A percentile compares a stretch with the other conserved stretches of the same genome.
These are phyloP conservation scores for Xerus inauris DNA, from an alignment of 2,113 vertebrate species.

Conservation along the genomic window DNA sequence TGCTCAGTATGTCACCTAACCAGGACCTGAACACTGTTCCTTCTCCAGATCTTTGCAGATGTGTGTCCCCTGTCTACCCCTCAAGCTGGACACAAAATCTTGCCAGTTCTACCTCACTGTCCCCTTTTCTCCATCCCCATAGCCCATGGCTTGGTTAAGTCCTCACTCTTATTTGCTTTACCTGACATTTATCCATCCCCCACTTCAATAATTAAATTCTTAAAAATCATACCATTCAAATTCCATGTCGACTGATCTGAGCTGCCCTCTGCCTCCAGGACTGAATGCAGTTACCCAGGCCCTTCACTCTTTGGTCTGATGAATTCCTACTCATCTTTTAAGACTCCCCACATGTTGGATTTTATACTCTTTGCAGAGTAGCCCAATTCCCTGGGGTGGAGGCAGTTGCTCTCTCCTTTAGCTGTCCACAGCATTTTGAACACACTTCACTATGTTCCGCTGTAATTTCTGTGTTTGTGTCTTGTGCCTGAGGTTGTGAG, in stretches of 20 bases:
- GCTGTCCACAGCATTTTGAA: background rate
- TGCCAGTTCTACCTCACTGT: background rate
- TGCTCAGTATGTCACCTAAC: background rate
- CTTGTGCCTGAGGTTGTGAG: background rate
- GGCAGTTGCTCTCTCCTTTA: background rate
- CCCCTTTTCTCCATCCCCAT: background rate
- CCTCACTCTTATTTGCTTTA: background rate
- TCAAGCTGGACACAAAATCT: background rate
- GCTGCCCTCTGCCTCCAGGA: background rate
- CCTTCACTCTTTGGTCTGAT: background rate
- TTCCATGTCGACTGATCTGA: background rate
- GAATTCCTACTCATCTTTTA: background rate
- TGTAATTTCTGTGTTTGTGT: background rate
- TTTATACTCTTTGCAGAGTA: background rate
- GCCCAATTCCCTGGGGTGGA: background rate
- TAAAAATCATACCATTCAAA: background rate
- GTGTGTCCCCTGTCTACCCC: background rate
- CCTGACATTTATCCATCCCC: background rate
- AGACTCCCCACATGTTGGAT: background rate
- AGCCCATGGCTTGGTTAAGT: background rate
- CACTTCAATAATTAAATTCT: background rate
- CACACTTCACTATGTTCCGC: background rate
- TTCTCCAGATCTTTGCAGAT: background rate
- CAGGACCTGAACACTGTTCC: background rate
- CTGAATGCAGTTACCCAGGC: background rate